Base-by-base conservation (phyloP, 2,888 invertebrate species). In the Diaphora mendica region DNA sequence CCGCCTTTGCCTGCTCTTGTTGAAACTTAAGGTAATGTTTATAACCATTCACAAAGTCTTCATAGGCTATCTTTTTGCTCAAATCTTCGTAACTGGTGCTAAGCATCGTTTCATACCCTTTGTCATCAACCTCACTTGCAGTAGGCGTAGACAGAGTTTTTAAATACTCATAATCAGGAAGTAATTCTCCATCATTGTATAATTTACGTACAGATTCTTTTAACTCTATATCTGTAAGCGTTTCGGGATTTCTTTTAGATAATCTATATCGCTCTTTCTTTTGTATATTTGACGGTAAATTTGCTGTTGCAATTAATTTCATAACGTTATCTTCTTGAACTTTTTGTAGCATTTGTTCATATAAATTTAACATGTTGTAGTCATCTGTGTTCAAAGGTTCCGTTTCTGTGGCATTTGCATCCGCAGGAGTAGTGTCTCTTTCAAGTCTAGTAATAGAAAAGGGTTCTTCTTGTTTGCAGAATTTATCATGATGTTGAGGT, bases 21-120 rank as follows among this genome's bases (percentile, higher is more conserved):
- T 93, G 92, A 74, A 91, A 94, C 33, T 94, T 90, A 20, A 95
- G 83, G 80, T 94, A 95, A 77, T 92, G 89, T 82, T 89, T 94
- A 80, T 90, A 95, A 3, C 95, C 95, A 68, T 94, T 91, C 0
- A 95, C 92, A 71, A 89, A 95, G 65, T 93, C 91, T 51, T 92
- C 91, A 80, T 90, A 94, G 26, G 88, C 87, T 62, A 94, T 84
- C 85, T 93, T 91, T 55, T 90, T 86, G 68, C 87, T 91, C 4
- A 94, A 83, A 3, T 82, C 86, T 82, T 90, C 86, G 59, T 77
- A 90, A 48, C 85, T 91, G 15, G 83, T 87, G 11, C 5, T 72
- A n/a, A 48, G 30, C 23, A 35, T 68, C 17, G 7, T 13, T 26
- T 68, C 62, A 35, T 35, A 20, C 55, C 17, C n/a, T 55, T 13